These are phyloP conservation scores for Pteropus alecto DNA, from an alignment of 2,113 vertebrate genomes.

Conservation along the genomic window DNA sequence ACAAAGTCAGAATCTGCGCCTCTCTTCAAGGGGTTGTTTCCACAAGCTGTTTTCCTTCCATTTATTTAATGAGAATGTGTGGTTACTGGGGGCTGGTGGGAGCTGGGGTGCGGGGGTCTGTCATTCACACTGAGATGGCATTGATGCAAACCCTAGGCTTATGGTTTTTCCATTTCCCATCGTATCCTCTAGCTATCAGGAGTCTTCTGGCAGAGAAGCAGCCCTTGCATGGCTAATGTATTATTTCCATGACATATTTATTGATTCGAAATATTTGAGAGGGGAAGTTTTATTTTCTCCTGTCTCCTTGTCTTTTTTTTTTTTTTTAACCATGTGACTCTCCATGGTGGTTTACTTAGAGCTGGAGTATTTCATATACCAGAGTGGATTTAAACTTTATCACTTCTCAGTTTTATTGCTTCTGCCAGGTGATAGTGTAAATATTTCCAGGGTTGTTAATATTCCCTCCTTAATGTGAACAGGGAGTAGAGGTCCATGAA, in stretches of 20 bases:
- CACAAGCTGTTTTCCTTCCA: not conserved
- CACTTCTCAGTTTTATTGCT: not conserved
- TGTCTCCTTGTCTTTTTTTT: not conserved
- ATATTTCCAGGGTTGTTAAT: constrained; percentile 9
- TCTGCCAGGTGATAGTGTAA: not conserved
- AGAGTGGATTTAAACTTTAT: constrained; percentile 48
- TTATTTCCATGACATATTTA: constrained; percentile 5
- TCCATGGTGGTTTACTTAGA: not conserved
- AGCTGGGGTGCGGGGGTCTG: not conserved
- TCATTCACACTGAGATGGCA: not conserved
- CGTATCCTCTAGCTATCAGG: not conserved
- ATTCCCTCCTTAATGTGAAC: not conserved
- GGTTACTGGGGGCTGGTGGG: not conserved
- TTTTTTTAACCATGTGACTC: not conserved
- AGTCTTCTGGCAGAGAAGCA: not conserved
- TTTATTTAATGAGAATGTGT: not conserved
- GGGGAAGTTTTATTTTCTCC: constrained; percentile 15
- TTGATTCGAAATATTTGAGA: constrained; percentile 35
- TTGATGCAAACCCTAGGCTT: not conserved
- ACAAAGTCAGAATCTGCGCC: not conserved
- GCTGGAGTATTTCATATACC: not conserved
- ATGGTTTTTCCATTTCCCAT: not conserved
- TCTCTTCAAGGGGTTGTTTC: not conserved
- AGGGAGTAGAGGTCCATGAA: constrained; percentile 1
- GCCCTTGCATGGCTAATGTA: not conserved